Evolutionary conservation across 53 echinoderm and acorn worm genomes (phyloP), one percentile per base, ranked within the genome.

Genomic region (Pentamera pediparva): DNA sequence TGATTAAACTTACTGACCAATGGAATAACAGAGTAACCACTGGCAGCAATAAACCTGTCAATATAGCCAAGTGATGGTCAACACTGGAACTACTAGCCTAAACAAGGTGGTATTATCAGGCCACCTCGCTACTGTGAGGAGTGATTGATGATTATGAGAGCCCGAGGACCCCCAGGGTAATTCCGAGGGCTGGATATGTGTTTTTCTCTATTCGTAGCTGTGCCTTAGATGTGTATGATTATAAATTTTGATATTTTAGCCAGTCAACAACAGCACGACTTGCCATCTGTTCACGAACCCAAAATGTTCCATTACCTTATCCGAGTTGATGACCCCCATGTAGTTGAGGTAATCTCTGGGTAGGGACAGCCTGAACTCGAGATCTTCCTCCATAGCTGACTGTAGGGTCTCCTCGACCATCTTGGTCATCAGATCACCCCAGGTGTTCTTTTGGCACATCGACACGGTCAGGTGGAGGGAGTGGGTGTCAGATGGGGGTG

Each of bases 401-500:
- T 91, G 76, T 36, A 96, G 65, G 15, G 88, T 78, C 58, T 51
- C 61, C 17, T 79, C 76, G 4, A 91, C 54, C 10, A 91, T 57
- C 24, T 80, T 82, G 70, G 87, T 83, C 65, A 96, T 27, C 13
- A 91, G 56, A 35, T 96, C 96, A 60, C 91, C 90, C 96, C 96
- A 96, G 12, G 96, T 85, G 67, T 89, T 87, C 74, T 80, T 79
- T 76, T 96, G 96, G 51, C 88, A 96, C 8, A 91, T 88, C 6
- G 96, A 96, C 28, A 96, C 31, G 0, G 96, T 96, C 32, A 96
- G 83, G 76, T 96, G 96, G 6, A 96, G 57, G 21, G 96, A 96
- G 41, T 96, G 96, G 35, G 82, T 88, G 36, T 96, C 96, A 1
- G 82, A 72, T n/a, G 88, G 80, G 28, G 96, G 88, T 72, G 79